These are phyloP conservation scores for cat (Felis catus) DNA, from an alignment of 2,113 vertebrate species.

Conservation along the genomic window F.catus_Fca126_mat1.0 CM031414.1:75340001-75340500, in stretches of 20 bases:
- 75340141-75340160: not conserved
- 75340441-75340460: not conserved
- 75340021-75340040: conserved; percentile 42
- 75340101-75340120: conserved; percentile 20
- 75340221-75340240: conserved; percentile 29
- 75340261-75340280: not conserved
- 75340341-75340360: not conserved
- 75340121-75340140: conserved; percentile 8
- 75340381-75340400: not conserved
- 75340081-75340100: not conserved
- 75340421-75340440: not conserved
- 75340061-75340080: conserved; percentile 25
- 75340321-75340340: not conserved
- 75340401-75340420: not conserved
- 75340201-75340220: not conserved
- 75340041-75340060: not conserved
- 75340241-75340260: not conserved
- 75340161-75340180: not conserved
- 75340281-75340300: not conserved
- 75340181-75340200: not conserved
- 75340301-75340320: conserved; percentile 29
- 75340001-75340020: conserved; percentile 58
- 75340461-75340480: not conserved
- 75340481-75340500: not conserved
- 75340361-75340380: conserved; percentile 7